These are phyloP conservation scores for Dorcus hopei DNA, from an alignment of 2,888 invertebrate genomes.

Conservation along the genomic window DNA sequence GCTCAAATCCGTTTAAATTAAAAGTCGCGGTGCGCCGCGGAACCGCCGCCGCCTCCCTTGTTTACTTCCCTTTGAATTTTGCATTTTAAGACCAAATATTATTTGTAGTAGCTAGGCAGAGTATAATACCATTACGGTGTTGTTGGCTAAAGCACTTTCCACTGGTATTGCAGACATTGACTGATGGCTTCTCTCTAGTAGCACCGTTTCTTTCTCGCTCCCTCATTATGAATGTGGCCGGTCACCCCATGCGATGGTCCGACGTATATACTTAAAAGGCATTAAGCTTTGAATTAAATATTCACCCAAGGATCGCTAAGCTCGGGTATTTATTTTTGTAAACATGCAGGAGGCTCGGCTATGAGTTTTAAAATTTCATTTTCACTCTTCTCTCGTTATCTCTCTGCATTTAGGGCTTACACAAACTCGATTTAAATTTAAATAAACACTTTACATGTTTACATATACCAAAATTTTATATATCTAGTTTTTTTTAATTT, in stretches of 20 bases:
- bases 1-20: slow-evolving; percentile 16
- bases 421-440: no score
- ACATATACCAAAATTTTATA: no score
- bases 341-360: neutral
- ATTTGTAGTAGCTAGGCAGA: neutral
- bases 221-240: slow-evolving; percentile 4
- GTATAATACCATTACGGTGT: neutral
- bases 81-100: slow-evolving; percentile 10
- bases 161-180: neutral
- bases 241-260: neutral
- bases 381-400: neutral
- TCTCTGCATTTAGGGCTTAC: neutral
- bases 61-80: slow-evolving; percentile 18
- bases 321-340: neutral
- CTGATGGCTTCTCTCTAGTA: neutral
- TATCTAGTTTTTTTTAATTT: no score
- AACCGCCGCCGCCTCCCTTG: slow-evolving; percentile 2
- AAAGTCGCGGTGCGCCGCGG: slow-evolving; percentile 14
- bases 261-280: neutral
- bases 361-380: neutral
- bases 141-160: neutral
- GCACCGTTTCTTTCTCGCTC: neutral
- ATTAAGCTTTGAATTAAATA: slow-evolving; percentile 1
- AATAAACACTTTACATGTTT: no score
- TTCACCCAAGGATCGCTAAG: neutral